A percentile compares a stretch with the other conserved stretches of the same genome.
Evolutionary conservation across 2,113 vertebrate species (phyloP).

Genomic region (Pardalotus punctatus): DNA sequence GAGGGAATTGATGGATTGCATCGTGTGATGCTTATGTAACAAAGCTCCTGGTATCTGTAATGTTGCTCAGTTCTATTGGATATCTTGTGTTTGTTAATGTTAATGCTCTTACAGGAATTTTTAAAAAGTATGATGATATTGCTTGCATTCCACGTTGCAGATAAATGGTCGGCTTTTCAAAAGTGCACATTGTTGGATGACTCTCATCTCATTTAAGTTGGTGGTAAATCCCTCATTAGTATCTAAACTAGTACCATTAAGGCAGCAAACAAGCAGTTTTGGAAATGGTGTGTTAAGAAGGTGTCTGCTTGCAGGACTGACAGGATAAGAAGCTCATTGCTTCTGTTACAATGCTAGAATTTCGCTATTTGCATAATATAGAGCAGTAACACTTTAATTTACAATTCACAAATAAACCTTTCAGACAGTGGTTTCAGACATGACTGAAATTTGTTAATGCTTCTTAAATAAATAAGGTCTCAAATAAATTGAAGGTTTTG

Average conservation of each 20-base stretch:
- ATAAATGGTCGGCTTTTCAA: neutral
- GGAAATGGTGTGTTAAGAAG: neutral
- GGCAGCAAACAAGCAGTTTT: neutral
- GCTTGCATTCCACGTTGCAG: neutral
- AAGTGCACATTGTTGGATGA: neutral
- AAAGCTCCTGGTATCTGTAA: neutral
- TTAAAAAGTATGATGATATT: neutral
- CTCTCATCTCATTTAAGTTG: neutral
- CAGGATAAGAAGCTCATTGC: conserved; percentile 14
- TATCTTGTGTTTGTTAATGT: neutral
- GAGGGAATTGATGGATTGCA: neutral
- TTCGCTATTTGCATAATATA: neutral
- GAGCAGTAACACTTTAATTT: conserved; percentile 13
- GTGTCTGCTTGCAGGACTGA: neutral
- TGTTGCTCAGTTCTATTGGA: neutral
- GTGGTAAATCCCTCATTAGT: neutral
- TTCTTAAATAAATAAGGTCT: neutral
- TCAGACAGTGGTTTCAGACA: neutral
- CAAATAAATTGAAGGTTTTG: conserved; percentile 10
- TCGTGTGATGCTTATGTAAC: rapidly evolving
- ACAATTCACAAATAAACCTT: neutral
- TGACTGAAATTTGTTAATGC: neutral
- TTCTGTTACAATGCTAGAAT: neutral
- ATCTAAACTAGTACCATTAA: neutral
- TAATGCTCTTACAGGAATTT: neutral